phyloP scores from a whole-genome alignment of 2,888 invertebrate genomes.

The Lycocerus yunnanus region DNA sequence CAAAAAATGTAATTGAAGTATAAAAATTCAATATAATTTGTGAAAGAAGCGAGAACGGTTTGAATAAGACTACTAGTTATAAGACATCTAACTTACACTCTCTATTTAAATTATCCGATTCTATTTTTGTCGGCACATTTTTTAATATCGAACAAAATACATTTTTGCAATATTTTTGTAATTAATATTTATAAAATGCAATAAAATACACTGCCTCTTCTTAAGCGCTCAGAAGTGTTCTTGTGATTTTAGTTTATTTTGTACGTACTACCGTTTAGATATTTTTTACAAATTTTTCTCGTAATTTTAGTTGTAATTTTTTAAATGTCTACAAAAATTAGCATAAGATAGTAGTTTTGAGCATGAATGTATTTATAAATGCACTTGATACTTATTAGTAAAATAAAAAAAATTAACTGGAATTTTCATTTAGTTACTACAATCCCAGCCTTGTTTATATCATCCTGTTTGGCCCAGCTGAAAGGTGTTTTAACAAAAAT shows the following conservation, averaged over 20 bases:
- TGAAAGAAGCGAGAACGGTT: neutral
- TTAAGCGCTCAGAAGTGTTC: slow-evolving; percentile 24
- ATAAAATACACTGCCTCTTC: slow-evolving; percentile 19
- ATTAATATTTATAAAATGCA: slow-evolving; percentile 3
- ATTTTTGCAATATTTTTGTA: neutral
- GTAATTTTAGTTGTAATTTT: neutral
- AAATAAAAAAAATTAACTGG: neutral
- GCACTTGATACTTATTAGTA: neutral
- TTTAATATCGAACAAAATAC: neutral
- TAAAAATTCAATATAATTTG: neutral
- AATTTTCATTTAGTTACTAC: neutral
- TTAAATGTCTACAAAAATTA: slow-evolving; percentile 1
- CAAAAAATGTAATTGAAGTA: slow-evolving; percentile 23
- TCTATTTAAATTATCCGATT: neutral
- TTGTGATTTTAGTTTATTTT: slow-evolving; percentile 27
- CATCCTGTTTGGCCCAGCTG: too few species aligned
- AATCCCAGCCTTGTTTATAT: too few species aligned
- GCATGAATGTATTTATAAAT: slow-evolving; percentile 9
- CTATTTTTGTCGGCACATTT: neutral
- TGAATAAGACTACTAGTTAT: neutral
- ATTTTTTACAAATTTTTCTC: neutral
- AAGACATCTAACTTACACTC: neutral
- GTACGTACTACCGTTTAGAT: neutral
- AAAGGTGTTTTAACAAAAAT: too few species aligned
- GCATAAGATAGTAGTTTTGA: neutral